Percentiles rank a stretch among this genome's conserved stretches.
phyloP scores from a whole-genome alignment of 2,113 vertebrate species.

The Campylomormyrus tamandua region DNA sequence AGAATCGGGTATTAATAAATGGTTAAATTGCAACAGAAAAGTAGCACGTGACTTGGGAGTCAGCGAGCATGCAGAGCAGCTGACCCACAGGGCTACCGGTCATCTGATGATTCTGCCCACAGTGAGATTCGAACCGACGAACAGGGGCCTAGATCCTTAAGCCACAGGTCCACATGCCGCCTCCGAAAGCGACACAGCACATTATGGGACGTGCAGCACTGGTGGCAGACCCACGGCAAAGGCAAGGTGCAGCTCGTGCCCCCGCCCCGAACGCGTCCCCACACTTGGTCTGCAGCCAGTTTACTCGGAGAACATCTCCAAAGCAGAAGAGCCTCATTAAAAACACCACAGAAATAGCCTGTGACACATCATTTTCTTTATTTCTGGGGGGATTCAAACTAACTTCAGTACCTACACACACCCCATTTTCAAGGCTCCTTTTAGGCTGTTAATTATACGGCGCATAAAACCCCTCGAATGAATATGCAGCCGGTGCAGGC shows the following conservation, averaged over 20 bases:
- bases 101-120: background rate
- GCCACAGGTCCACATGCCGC: background rate
- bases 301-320: background rate
- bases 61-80: background rate
- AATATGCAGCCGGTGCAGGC: slow-evolving; percentile 30
- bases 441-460: slow-evolving; percentile 23
- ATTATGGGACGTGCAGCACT: background rate
- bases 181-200: background rate
- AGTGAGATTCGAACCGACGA: background rate
- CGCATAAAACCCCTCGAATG: slow-evolving; percentile 36
- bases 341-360: slow-evolving; percentile 13
- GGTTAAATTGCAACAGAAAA: background rate
- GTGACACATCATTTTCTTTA: slow-evolving; percentile 4
- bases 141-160: background rate
- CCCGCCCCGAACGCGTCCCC: too few species aligned
- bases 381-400: background rate
- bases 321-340: background rate
- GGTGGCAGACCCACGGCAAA: background rate
- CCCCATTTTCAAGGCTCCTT: slow-evolving; percentile 20
- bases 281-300: background rate
- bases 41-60: background rate
- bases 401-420: slow-evolving; percentile 5
- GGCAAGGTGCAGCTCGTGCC: too few species aligned
- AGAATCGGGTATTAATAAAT: background rate
- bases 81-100: background rate